phyloP scores from a whole-genome alignment of 2,113 vertebrate species.

The Tylochromis polylepis region DNA sequence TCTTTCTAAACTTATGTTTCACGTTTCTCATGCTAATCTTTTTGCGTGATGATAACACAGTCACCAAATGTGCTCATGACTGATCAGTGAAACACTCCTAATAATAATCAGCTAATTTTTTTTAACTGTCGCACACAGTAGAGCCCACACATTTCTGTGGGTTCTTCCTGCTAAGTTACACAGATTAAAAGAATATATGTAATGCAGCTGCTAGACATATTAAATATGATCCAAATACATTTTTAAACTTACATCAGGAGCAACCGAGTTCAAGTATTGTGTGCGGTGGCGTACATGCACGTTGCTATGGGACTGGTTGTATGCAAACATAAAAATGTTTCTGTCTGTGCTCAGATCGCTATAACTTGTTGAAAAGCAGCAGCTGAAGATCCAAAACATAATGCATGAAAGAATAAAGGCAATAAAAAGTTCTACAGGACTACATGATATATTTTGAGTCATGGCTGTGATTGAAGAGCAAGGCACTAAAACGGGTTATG shows the following conservation, averaged over 20 bases:
- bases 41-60: neutral
- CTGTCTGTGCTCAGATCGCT: neutral
- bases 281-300: fast-evolving
- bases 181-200: neutral
- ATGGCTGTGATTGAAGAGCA: neutral
- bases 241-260: neutral
- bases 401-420: neutral
- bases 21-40: neutral
- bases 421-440: neutral
- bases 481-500: neutral
- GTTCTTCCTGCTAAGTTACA: fast-evolving
- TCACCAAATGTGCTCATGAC: neutral
- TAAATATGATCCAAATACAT: neutral
- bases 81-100: fast-evolving
- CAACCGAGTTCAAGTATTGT: neutral
- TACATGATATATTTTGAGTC: neutral
- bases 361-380: neutral
- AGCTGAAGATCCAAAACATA: neutral
- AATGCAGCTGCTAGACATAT: fast-evolving
- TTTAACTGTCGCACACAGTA: neutral
- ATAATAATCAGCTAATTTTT: neutral
- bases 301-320: neutral
- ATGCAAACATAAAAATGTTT: neutral
- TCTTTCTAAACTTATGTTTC: neutral
- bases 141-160: fast-evolving